Percentiles rank a stretch among this genome's conserved stretches.
Conservation (phyloP, 92 coral and sea anemone genomes). For the Parazoanthus atlanticus region DNA sequence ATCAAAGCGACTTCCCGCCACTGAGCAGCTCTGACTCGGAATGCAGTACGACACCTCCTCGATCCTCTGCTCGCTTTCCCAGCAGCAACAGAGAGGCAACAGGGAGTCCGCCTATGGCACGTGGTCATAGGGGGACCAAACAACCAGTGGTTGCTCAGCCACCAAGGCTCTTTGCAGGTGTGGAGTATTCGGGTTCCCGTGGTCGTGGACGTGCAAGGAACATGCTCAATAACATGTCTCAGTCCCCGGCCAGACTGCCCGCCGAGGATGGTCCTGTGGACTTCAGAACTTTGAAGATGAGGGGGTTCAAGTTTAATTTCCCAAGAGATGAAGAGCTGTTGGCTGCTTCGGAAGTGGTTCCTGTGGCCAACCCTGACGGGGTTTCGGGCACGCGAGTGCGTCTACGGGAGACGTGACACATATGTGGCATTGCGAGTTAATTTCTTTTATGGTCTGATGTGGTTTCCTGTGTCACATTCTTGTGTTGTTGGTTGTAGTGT, state of each 20-base stretch:
- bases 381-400: conserved; percentile 85
- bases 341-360: conserved; percentile 69
- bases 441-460: conserved; percentile 17
- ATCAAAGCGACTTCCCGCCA: conserved; percentile 87
- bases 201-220: conserved; percentile 96
- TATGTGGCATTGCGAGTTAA: background rate
- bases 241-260: conserved; percentile 83
- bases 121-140: background rate
- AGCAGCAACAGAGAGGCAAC: conserved; percentile 7
- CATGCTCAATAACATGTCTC: conserved; percentile 62
- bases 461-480: background rate
- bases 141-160: background rate
- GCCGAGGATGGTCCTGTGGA: conserved; percentile 48
- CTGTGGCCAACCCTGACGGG: conserved; percentile 52
- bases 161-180: conserved; percentile 19
- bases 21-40: conserved; percentile 88
- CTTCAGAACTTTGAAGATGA: conserved; percentile 17
- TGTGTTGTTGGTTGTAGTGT: background rate
- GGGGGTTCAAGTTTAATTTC: conserved; percentile 51
- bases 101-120: background rate
- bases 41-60: conserved; percentile 60
- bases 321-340: conserved; percentile 88
- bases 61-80: conserved; percentile 23
- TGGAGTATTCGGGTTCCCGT: conserved; percentile 51
- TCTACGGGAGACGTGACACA: conserved; percentile 57